Conservation (phyloP, 2,888 invertebrate genomes). For the Agrilus biguttatus region DNA sequence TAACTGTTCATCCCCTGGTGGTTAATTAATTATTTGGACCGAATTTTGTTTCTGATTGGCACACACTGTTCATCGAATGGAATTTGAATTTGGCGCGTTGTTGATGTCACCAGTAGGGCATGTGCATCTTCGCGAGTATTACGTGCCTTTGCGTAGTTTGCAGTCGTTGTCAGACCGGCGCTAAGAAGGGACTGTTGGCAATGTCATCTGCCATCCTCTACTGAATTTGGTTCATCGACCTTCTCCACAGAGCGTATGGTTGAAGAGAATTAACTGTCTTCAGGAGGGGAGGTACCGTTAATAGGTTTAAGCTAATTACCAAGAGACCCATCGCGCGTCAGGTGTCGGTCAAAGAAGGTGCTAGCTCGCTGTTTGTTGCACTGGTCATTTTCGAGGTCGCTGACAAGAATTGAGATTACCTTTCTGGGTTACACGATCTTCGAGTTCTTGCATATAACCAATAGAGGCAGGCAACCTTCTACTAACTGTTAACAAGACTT, state of each 20-base stretch:
- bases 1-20: constrained; percentile 2
- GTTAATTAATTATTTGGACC: not conserved
- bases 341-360: constrained; percentile 8
- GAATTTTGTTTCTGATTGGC: not conserved
- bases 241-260: constrained; percentile 20
- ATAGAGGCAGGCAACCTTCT: too few species aligned
- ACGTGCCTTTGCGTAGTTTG: constrained; percentile 16
- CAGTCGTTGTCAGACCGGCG: constrained; percentile 24
- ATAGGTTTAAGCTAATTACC: constrained; percentile 10
- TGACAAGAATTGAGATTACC: too few species aligned
- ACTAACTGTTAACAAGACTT: too few species aligned
- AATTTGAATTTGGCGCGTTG: not conserved
- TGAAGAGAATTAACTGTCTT: constrained; percentile 18
- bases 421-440: too few species aligned
- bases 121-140: too few species aligned
- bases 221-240: constrained; percentile 25
- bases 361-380: too few species aligned
- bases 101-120: constrained; percentile 7
- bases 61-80: not conserved
- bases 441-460: too few species aligned
- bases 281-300: constrained; percentile 29
- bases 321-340: constrained; percentile 7
- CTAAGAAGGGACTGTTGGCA: constrained; percentile 23
- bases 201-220: constrained; percentile 26
- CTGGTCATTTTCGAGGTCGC: too few species aligned